These are phyloP conservation scores for Philhelius pedissequus DNA, from an alignment of 2,888 invertebrate genomes.

Conservation along the genomic window DNA sequence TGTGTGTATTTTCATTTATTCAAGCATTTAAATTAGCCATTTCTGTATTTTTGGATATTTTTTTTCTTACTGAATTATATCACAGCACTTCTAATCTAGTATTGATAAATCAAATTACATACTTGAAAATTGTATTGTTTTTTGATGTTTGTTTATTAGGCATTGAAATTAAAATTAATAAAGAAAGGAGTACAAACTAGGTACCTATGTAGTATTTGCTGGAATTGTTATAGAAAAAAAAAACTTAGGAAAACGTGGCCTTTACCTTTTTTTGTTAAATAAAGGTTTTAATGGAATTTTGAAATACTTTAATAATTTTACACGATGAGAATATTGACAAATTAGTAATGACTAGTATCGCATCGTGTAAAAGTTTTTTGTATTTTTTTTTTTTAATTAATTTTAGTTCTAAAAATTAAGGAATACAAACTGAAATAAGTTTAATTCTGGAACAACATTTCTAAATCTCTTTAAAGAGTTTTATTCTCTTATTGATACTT, in stretches of 20 bases:
- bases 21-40: slow-evolving; percentile 48
- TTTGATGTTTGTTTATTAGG: slow-evolving; percentile 28
- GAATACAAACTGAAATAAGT: background rate
- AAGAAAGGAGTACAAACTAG: slow-evolving; percentile 47
- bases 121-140: slow-evolving; percentile 42
- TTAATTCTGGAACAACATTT: background rate
- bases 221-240: slow-evolving; percentile 28
- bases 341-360: slow-evolving; percentile 12
- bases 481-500: slow-evolving; percentile 74
- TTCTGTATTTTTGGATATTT: slow-evolving; percentile 45
- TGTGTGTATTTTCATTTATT: slow-evolving; percentile 26
- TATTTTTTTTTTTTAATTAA: background rate
- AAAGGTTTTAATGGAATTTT: slow-evolving; percentile 47
- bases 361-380: slow-evolving; percentile 4
- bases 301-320: slow-evolving; percentile 35
- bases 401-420: background rate
- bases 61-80: slow-evolving; percentile 69
- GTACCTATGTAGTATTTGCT: no score
- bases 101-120: slow-evolving; percentile 32
- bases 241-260: slow-evolving; percentile 25
- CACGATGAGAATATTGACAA: slow-evolving; percentile 18
- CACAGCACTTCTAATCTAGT: slow-evolving; percentile 70
- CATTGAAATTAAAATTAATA: background rate
- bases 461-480: background rate
- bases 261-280: slow-evolving; percentile 10